Conservation (phyloP, 1,140 invertebrate species). For the Drosophila lacertosa region DNA sequence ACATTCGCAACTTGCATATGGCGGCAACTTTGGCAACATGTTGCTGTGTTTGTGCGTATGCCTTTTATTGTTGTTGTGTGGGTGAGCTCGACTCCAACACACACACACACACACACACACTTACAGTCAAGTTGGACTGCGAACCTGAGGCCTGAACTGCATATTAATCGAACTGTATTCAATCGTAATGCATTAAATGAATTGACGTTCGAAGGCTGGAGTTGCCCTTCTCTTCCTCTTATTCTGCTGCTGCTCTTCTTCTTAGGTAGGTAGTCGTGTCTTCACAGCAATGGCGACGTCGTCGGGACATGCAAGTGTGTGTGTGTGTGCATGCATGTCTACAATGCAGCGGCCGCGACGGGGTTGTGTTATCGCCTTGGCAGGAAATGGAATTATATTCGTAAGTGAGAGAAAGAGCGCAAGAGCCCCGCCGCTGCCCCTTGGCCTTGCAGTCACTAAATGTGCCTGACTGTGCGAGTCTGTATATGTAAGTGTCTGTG, state of each 20-base stretch:
- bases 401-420: conserved; percentile 5
- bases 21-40: conserved; percentile 55
- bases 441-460: conserved; percentile 15
- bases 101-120: conserved; percentile 1
- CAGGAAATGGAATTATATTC: conserved; percentile 82
- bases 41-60: conserved; percentile 21
- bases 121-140: conserved; percentile 10
- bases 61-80: conserved; percentile 18
- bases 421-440: conserved; percentile 2
- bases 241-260: conserved; percentile 13
- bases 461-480: not conserved
- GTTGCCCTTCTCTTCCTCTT: conserved; percentile 29
- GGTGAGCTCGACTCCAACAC: conserved; percentile 14
- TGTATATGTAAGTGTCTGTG: conserved; percentile 10
- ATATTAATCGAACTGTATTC: conserved; percentile 74
- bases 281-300: conserved; percentile 52
- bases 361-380: conserved; percentile 75
- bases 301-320: conserved; percentile 53
- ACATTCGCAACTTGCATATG: conserved; percentile 47
- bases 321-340: conserved; percentile 7
- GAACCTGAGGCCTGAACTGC: conserved; percentile 48
- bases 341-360: conserved; percentile 42
- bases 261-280: conserved; percentile 39
- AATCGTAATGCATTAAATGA: conserved; percentile 68
- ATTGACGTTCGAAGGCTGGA: conserved; percentile 52